Evolutionary conservation across 2,888 invertebrate genomes (phyloP).

Genomic region (Petrophora chlorosata): DNA sequence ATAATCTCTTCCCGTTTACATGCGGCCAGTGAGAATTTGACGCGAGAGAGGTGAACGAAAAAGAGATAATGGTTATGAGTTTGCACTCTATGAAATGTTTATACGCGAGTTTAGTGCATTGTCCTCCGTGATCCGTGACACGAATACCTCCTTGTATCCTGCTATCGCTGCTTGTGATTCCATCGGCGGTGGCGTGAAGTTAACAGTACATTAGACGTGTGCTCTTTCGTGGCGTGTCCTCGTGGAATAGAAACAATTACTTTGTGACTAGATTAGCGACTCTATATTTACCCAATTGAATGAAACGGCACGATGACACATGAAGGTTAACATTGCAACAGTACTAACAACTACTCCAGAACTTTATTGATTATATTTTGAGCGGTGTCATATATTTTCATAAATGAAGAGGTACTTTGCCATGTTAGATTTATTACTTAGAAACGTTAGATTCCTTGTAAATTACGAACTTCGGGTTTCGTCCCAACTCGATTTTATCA

Average conservation of each 20-base stretch:
- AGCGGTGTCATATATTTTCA: no score
- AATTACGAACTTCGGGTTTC: no score
- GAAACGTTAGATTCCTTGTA: not conserved
- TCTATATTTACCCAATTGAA: slow-evolving; percentile 31
- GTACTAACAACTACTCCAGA: slow-evolving; percentile 1
- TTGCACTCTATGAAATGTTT: slow-evolving; percentile 39
- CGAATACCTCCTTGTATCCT: slow-evolving; percentile 67
- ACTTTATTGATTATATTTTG: slow-evolving; percentile 4
- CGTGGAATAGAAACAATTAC: slow-evolving; percentile 39
- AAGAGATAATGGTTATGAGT: slow-evolving; percentile 4
- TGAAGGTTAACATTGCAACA: slow-evolving; percentile 16
- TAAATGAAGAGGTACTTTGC: no score
- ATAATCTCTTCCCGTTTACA: slow-evolving; percentile 70
- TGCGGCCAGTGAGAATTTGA: slow-evolving; percentile 17
- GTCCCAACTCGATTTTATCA: slow-evolving; percentile 5
- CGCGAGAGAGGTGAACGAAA: slow-evolving; percentile 10
- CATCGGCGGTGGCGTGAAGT: slow-evolving; percentile 55
- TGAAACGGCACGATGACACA: slow-evolving; percentile 10
- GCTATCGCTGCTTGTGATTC: slow-evolving; percentile 62
- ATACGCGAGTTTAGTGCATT: slow-evolving; percentile 44
- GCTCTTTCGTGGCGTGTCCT: slow-evolving; percentile 44
- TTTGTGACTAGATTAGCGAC: slow-evolving; percentile 17
- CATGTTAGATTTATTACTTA: no score
- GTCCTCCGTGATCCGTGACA: slow-evolving; percentile 58
- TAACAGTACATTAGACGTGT: slow-evolving; percentile 66